Evolutionary conservation across 2,797 vertebrate species (phyloP).

Genomic region (Potorous gilbertii): DNA sequence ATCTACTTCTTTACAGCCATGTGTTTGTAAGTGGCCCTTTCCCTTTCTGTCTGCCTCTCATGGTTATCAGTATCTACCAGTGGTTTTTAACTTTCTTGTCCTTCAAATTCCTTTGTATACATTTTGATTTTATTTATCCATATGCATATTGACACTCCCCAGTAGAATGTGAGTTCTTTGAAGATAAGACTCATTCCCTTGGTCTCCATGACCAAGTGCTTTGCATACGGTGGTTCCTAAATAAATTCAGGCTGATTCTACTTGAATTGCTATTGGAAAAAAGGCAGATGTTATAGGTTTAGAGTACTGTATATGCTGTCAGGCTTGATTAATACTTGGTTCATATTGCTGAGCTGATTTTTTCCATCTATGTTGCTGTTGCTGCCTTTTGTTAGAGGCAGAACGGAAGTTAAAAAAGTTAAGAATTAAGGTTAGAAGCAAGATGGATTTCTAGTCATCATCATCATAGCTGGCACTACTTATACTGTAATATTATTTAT

Average conservation of each 20-base stretch:
- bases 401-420: neutral
- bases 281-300: neutral
- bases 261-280: neutral
- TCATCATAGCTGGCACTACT: no score
- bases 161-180: neutral
- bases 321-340: neutral
- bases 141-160: neutral
- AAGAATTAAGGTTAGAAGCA: neutral
- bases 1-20: neutral
- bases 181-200: neutral
- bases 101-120: neutral
- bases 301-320: neutral
- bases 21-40: neutral
- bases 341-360: neutral
- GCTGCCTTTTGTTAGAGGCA: neutral
- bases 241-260: neutral
- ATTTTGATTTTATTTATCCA: neutral
- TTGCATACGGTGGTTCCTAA: neutral
- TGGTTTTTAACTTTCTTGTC: neutral
- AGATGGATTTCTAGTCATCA: neutral
- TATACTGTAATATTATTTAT: no score
- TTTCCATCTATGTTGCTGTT: neutral
- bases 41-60: neutral
- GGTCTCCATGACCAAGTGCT: neutral
- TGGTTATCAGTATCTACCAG: neutral